phyloP scores from a whole-genome alignment of 2,888 invertebrate species.

The Drosophila diplacantha region DNA sequence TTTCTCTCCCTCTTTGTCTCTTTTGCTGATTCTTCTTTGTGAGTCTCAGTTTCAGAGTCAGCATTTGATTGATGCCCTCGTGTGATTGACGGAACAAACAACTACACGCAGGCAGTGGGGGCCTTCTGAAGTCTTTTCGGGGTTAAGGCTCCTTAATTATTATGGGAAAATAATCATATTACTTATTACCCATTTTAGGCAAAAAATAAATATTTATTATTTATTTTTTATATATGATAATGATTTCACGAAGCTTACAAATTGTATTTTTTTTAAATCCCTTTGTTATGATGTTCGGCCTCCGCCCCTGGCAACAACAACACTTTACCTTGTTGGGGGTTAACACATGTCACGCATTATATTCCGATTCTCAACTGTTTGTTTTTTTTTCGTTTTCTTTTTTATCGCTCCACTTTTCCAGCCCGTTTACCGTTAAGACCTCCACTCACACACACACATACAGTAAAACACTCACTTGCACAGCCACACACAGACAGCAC shows the following conservation, averaged over 20 bases:
- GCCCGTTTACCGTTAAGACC: constrained; percentile 35
- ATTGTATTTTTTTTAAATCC: background rate
- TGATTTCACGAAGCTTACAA: background rate
- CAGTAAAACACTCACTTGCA: constrained; percentile 31
- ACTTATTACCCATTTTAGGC: background rate
- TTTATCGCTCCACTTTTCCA: constrained; percentile 20
- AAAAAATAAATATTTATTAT: no score
- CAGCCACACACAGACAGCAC: constrained; percentile 26
- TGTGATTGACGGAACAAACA: constrained; percentile 51
- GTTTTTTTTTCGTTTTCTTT: constrained; percentile 7
- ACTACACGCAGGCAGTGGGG: background rate
- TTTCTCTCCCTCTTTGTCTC: background rate
- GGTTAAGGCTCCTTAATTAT: background rate
- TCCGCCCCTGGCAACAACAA: constrained; percentile 28
- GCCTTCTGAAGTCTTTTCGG: background rate
- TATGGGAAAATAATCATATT: background rate
- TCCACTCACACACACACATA: constrained; percentile 8
- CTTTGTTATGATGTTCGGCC: background rate
- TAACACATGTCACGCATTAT: constrained; percentile 38
- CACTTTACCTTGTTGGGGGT: constrained; percentile 40
- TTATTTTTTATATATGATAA: background rate
- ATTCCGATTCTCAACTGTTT: constrained; percentile 24
- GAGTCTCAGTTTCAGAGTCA: constrained; percentile 25
- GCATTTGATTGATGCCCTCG: constrained; percentile 61
- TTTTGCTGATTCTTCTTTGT: constrained; percentile 25